These are phyloP conservation scores for Melospiza georgiana DNA, from an alignment of 2,113 vertebrate species.

Conservation along the genomic window DNA sequence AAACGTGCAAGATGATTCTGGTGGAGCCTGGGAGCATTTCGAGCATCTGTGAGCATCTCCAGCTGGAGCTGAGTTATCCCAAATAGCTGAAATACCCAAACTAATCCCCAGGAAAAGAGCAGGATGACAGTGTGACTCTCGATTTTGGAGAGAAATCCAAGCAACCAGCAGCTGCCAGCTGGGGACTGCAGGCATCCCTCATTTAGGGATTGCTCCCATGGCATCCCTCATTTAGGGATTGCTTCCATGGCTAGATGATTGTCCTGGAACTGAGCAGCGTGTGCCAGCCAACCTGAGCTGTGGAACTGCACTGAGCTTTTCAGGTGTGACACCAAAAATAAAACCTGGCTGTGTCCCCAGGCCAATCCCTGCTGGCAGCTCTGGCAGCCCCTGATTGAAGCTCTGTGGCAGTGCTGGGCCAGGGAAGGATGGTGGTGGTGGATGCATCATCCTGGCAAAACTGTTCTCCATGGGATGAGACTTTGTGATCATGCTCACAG, in stretches of 20 bases:
- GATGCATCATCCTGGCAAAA: neutral
- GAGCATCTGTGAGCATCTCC: neutral
- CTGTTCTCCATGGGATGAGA: rapidly evolving
- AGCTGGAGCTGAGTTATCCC: neutral
- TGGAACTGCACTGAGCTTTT: neutral
- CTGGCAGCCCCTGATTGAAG: rapidly evolving
- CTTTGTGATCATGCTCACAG: neutral
- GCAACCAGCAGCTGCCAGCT: neutral
- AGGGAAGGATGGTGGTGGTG: rapidly evolving
- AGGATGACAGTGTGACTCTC: neutral
- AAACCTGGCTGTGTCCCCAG: neutral
- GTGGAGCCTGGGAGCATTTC: neutral
- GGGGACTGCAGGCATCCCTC: neutral
- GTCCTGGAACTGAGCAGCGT: rapidly evolving
- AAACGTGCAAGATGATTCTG: rapidly evolving
- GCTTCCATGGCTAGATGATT: neutral
- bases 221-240: neutral
- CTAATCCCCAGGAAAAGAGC: neutral
- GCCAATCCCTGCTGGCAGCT: neutral
- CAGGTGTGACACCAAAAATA: neutral
- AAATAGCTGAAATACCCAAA: neutral
- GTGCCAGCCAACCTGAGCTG: rapidly evolving
- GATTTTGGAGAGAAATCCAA: neutral
- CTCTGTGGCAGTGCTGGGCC: rapidly evolving
- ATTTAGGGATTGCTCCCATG: rapidly evolving